Conservation (phyloP, 2,797 vertebrate species). For the Oreochromis mossambicus region DNA sequence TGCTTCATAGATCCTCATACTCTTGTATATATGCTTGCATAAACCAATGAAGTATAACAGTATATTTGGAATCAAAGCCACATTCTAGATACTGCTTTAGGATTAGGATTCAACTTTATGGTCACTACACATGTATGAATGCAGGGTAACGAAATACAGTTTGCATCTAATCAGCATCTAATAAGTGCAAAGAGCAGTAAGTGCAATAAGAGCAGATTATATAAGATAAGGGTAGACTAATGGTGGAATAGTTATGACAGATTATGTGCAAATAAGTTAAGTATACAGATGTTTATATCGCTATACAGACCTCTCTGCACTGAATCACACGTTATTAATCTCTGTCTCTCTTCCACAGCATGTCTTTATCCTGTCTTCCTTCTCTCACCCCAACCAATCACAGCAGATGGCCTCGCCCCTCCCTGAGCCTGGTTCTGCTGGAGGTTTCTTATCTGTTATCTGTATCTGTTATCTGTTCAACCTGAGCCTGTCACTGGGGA, state of each 20-base stretch:
- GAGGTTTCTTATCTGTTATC: too few relatives aligned
- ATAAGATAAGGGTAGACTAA: not conserved
- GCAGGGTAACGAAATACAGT: too few relatives aligned
- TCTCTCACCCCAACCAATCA: accelerated
- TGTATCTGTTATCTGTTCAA: too few relatives aligned
- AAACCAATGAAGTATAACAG: not conserved
- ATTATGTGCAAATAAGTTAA: not conserved
- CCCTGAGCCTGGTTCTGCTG: too few relatives aligned
- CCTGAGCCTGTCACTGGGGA: too few relatives aligned
- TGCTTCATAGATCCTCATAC: not conserved
- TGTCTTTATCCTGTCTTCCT: too few relatives aligned
- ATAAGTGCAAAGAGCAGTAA: not conserved
- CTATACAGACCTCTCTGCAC: accelerated
- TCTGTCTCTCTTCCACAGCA: too few relatives aligned
- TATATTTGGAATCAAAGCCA: not conserved
- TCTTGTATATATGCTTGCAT: not conserved
- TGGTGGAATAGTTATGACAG: not conserved
- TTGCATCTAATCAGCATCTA: not conserved
- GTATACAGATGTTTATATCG: not conserved
- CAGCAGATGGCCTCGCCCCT: not conserved
- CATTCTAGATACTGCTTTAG: not conserved
- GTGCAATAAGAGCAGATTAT: not conserved
- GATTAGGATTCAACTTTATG: not conserved
- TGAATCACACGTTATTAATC: accelerated
- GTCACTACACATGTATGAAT: too few relatives aligned